Percentiles rank a stretch among this genome's conserved stretches.
Conservation (phyloP, 2,888 invertebrate genomes). For the Formica aserva region DNA sequence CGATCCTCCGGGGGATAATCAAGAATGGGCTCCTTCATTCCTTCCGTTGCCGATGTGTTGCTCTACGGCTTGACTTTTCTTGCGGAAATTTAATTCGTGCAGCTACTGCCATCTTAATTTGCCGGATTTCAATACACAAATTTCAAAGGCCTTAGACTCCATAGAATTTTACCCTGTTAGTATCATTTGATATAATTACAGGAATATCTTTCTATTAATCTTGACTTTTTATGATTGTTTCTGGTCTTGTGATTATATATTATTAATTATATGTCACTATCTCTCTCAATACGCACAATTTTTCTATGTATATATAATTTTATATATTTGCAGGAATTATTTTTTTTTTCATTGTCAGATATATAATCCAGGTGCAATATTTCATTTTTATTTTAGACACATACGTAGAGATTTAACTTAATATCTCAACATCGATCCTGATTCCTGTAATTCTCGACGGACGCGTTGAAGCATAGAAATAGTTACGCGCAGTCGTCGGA, state of each 20-base stretch:
- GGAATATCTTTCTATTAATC: background rate
- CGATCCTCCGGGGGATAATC: conserved; percentile 55
- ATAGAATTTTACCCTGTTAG: background rate
- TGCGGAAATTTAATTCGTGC: conserved; percentile 18
- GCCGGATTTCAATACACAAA: background rate
- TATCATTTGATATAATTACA: background rate
- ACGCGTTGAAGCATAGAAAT: conserved; percentile 44
- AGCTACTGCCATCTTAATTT: conserved; percentile 2
- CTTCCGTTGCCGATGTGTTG: conserved; percentile 10
- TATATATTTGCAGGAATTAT: background rate
- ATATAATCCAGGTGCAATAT: background rate
- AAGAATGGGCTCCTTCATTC: conserved; percentile 57
- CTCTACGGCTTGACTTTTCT: background rate
- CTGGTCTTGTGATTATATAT: background rate
- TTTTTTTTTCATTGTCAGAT: background rate
- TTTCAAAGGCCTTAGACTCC: background rate
- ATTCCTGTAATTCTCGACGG: conserved; percentile 3
- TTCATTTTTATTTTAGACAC: background rate
- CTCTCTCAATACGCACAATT: background rate
- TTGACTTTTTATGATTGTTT: background rate
- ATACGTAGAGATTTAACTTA: background rate
- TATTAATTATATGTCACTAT: background rate
- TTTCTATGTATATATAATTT: background rate
- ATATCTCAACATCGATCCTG: conserved; percentile 14
- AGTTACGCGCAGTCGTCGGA: conserved; percentile 40